Conservation (phyloP, 2,113 vertebrate species). For the Chionomys nivalis region DNA sequence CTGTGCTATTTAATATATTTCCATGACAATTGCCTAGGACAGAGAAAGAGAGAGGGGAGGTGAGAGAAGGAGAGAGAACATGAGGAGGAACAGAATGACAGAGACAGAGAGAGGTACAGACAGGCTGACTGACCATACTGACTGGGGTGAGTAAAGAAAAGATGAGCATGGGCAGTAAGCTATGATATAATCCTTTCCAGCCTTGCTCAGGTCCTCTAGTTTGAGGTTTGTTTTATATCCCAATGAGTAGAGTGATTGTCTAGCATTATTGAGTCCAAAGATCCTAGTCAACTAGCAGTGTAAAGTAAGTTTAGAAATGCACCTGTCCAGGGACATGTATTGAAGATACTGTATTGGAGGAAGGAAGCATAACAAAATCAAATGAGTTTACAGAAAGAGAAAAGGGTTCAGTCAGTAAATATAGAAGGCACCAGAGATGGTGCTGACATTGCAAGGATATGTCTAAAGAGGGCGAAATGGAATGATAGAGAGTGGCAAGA, state of each 20-base stretch:
- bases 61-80: no score
- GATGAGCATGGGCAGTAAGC: no score
- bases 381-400: background rate
- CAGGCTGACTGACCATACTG: background rate
- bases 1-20: background rate
- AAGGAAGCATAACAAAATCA: background rate
- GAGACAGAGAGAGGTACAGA: background rate
- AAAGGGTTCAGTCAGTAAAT: background rate
- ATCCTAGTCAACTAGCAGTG: no score
- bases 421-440: no score
- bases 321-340: background rate
- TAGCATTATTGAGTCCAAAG: background rate
- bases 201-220: background rate
- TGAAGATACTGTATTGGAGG: background rate
- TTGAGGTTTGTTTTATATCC: no score
- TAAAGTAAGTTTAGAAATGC: no score
- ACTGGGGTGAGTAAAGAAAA: background rate
- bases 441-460: background rate
- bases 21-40: background rate
- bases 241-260: background rate
- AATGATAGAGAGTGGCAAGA: background rate
- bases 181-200: background rate
- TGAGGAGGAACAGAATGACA: background rate
- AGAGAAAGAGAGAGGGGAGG: no score
- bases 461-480: background rate